These are phyloP conservation scores for Lordiphosa clarofinis DNA, from an alignment of 1,140 invertebrate genomes.

Conservation along the genomic window DNA sequence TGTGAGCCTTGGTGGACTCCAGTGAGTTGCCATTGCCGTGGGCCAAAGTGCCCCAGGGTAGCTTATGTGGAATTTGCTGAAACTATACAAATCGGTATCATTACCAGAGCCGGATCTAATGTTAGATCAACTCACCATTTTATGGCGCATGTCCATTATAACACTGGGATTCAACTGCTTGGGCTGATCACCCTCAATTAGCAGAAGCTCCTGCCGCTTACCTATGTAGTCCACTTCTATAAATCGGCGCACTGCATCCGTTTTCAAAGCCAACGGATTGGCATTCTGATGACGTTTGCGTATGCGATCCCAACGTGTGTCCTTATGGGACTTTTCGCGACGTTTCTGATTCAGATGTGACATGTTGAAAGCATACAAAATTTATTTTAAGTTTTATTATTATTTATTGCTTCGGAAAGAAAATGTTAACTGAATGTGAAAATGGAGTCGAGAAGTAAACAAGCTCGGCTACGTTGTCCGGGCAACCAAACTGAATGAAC, in stretches of 20 bases:
- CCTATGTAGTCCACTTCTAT: constrained; percentile 67
- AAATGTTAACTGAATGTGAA: constrained; percentile 1
- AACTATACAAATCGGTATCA: constrained; percentile 34
- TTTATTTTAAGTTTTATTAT: background rate
- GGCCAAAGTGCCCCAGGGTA: constrained; percentile 58
- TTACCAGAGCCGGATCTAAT: no score
- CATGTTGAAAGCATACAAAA: no score
- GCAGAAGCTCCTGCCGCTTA: constrained; percentile 34
- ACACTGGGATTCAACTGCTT: constrained; percentile 59
- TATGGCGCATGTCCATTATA: constrained; percentile 75
- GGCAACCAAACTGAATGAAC: constrained; percentile 24
- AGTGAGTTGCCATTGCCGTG: constrained; percentile 44
- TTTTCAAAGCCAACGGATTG: constrained; percentile 48
- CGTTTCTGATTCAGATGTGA: constrained; percentile 23
- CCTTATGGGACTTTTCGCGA: constrained; percentile 71
- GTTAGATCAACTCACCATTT: constrained; percentile 52
- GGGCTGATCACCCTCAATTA: constrained; percentile 59
- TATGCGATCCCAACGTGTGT: constrained; percentile 76
- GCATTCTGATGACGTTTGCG: constrained; percentile 55
- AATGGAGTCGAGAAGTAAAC: constrained; percentile 35
- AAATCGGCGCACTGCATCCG: constrained; percentile 66
- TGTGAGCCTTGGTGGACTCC: constrained; percentile 55
- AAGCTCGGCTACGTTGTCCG: constrained; percentile 34
- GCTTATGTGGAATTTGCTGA: constrained; percentile 55
- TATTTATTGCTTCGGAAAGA: background rate